These are phyloP conservation scores for Charina bottae DNA, from an alignment of 2,113 vertebrate genomes.

Conservation along the genomic window DNA sequence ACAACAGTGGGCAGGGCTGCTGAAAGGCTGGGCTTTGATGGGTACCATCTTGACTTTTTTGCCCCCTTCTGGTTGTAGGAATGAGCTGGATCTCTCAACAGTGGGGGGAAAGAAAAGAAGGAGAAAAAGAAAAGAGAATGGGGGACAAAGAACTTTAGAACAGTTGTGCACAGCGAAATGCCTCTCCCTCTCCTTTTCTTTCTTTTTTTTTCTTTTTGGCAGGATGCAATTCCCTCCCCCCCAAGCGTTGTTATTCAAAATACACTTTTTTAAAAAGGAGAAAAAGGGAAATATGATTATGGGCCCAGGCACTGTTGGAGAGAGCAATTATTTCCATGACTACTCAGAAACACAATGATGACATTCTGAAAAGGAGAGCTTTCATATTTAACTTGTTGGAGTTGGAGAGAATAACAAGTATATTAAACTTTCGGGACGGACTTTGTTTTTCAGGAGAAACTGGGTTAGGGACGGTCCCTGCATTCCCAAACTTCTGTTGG, in stretches of 20 bases:
- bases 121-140: background rate
- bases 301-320: slow-evolving; percentile 59
- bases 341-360: slow-evolving; percentile 58
- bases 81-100: slow-evolving; percentile 50
- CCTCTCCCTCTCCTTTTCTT: background rate
- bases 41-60: slow-evolving; percentile 32
- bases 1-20: background rate
- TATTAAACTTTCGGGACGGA: slow-evolving; percentile 32
- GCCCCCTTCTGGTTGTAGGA: slow-evolving; percentile 38
- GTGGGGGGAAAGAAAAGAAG: too few relatives aligned
- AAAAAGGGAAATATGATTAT: slow-evolving; percentile 66
- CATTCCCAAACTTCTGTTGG: slow-evolving; percentile 38
- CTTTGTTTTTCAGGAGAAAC: slow-evolving; percentile 48
- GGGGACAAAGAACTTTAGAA: slow-evolving; percentile 57
- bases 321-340: slow-evolving; percentile 65
- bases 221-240: slow-evolving; percentile 53
- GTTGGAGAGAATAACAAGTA: slow-evolving; percentile 56
- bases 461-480: background rate
- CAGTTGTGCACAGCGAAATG: slow-evolving; percentile 27
- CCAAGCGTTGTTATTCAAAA: slow-evolving; percentile 71
- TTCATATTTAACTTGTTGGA: slow-evolving; percentile 54
- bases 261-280: slow-evolving; percentile 60
- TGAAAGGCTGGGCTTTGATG: background rate
- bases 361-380: slow-evolving; percentile 49
- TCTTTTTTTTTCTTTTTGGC: slow-evolving; percentile 40